Evolutionary conservation across 2,888 invertebrate species (phyloP).

Genomic region (Malacosoma neustria): DNA sequence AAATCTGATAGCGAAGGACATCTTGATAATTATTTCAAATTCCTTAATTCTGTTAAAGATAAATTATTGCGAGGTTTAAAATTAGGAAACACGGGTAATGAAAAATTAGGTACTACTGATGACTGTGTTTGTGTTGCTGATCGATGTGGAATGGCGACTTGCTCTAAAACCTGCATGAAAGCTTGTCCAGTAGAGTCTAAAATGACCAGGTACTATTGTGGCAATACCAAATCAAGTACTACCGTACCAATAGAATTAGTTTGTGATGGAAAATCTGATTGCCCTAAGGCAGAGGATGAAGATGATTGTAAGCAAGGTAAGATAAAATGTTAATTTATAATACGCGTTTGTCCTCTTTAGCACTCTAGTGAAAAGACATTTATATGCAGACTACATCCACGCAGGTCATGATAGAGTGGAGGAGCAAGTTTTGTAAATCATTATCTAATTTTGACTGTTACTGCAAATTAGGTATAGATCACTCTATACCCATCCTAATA

Average conservation of each 20-base stretch:
- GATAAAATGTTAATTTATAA: constrained; percentile 1
- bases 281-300: constrained; percentile 47
- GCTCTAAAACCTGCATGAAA: constrained; percentile 32
- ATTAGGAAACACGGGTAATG: constrained; percentile 41
- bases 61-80: constrained; percentile 42
- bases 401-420: too few species aligned
- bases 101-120: constrained; percentile 23
- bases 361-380: too few species aligned
- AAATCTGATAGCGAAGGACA: constrained; percentile 15
- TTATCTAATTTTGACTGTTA: too few species aligned
- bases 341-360: too few species aligned
- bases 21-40: constrained; percentile 28
- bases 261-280: constrained; percentile 42
- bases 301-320: constrained; percentile 36
- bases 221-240: constrained; percentile 12
- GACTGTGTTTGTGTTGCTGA: constrained; percentile 37
- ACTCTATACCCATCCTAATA: too few species aligned
- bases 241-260: constrained; percentile 30
- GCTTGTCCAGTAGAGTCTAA: constrained; percentile 35
- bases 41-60: constrained; percentile 30
- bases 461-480: too few species aligned
- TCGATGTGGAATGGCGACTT: constrained; percentile 31
- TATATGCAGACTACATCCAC: neutral
- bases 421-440: too few species aligned
- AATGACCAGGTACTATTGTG: constrained; percentile 37